Base-by-base conservation (phyloP, 1,140 invertebrate genomes). In the Zaprionus capensis region DNA sequence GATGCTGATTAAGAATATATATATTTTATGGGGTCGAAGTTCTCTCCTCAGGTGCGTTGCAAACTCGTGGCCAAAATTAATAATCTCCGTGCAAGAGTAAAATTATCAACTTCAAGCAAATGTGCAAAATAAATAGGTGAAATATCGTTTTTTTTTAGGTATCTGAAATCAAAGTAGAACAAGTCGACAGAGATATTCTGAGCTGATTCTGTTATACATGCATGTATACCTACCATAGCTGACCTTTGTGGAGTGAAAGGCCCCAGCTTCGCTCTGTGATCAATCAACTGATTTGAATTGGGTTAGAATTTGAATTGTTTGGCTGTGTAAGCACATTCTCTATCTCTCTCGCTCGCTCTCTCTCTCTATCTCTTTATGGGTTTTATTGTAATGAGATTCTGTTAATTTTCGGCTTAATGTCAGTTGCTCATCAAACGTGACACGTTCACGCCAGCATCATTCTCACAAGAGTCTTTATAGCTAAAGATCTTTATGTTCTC, bases 401-500 rank as follows among this genome's bases (percentile, higher is more conserved):
- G 55, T 56, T 80, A 70, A 71, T 57, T 67, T 81, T 68, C 20
- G 55, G 44, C 71, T 83, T 83, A 83, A 87, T 87, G 78, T 78
- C 80, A 86, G 80, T 41, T 80, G 70, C 51, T 80, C 78, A 73
- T 81, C 65, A 73, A 79, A 81, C 55, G 53, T 68, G 49, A 67
- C 63, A 57, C 67, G 77, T 69, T 76, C 17, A 41, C 38, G 63
- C 53, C 44, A 24, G 24, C 51, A 44, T 41, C 15, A 38, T 49
- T 63, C 73, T 63, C 73, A 28, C 56, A 76, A 56, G 17, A 41
- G 26, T 20, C 26, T 56, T 56, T 44, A 63, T 34, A 58, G 72
- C 65, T 68, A 57, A 68, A 73, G 64, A 59, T 71, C 36, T 67
- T 76, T 75, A 59, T 58, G 68, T 34, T 22, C 17, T 22, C 17